Conservation (phyloP, 2,113 vertebrate species). For the Laterallus jamaicensis region DNA sequence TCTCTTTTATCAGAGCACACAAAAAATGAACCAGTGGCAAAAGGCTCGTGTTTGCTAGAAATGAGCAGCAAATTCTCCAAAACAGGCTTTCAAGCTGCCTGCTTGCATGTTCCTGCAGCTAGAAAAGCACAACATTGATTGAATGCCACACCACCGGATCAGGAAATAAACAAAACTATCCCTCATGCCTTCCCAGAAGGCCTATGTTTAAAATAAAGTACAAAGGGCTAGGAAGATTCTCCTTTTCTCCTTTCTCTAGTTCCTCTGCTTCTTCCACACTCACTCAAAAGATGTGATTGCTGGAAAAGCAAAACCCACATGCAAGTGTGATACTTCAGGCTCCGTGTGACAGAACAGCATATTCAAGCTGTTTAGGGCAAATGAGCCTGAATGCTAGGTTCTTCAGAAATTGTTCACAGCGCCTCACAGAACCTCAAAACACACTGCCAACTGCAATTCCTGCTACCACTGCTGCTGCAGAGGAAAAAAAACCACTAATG, state of each 20-base stretch:
- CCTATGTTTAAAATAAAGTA: neutral
- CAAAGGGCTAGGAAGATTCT: neutral
- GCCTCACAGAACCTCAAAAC: neutral
- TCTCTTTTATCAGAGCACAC: constrained; percentile 1
- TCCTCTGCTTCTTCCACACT: neutral
- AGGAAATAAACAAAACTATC: constrained; percentile 5
- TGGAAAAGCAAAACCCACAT: neutral
- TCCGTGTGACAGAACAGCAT: neutral
- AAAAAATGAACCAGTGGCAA: constrained; percentile 15
- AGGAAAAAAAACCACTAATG: neutral
- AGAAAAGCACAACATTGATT: neutral
- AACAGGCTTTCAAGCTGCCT: neutral
- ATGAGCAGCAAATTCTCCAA: neutral
- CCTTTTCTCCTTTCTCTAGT: neutral
- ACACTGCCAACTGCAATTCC: neutral
- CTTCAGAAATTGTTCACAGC: neutral
- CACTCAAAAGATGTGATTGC: neutral
- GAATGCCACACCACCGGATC: neutral
- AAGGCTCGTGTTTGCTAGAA: constrained; percentile 19
- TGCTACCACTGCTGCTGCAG: neutral
- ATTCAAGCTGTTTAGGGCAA: neutral
- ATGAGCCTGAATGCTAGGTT: neutral
- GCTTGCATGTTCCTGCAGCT: neutral
- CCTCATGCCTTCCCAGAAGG: neutral
- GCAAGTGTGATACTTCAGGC: neutral